phyloP scores from a whole-genome alignment of 2,888 invertebrate genomes.

The Pediacus dermestoides region DNA sequence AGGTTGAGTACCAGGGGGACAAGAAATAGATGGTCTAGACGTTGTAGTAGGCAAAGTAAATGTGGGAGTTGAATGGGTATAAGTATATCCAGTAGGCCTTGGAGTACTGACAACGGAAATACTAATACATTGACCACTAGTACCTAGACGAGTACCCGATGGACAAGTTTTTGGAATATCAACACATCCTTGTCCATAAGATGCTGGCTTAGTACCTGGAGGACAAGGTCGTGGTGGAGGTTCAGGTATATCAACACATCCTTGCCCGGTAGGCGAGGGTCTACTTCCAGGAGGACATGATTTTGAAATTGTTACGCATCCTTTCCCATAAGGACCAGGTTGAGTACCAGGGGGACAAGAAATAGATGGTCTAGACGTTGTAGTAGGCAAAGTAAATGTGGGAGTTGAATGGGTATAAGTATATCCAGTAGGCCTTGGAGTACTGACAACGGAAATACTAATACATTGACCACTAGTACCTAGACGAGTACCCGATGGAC shows the following conservation, averaged over 20 bases:
- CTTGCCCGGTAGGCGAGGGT: too few species aligned
- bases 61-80: slow-evolving; percentile 23
- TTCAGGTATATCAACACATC: too few species aligned
- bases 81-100: slow-evolving; percentile 15
- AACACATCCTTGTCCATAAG: too few species aligned
- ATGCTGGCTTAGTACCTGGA: slow-evolving; percentile 1
- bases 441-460: too few species aligned
- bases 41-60: slow-evolving; percentile 17
- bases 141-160: slow-evolving; percentile 18
- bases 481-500: slow-evolving; percentile 19
- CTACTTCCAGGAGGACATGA: too few species aligned
- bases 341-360: slow-evolving; percentile 1
- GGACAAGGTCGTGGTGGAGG: slow-evolving; percentile 4
- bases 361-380: too few species aligned
- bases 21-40: background rate
- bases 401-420: slow-evolving; percentile 23
- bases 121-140: too few species aligned
- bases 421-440: slow-evolving; percentile 17
- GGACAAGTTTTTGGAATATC: too few species aligned
- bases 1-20: slow-evolving; percentile 12
- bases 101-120: too few species aligned
- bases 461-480: too few species aligned
- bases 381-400: slow-evolving; percentile 20
- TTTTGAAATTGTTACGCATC: slow-evolving; percentile 12
- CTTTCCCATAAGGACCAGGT: background rate